Percentiles rank a stretch among this genome's conserved stretches.
Evolutionary conservation across 2,888 invertebrate species (phyloP).

Genomic region (Luperina testacea): DNA sequence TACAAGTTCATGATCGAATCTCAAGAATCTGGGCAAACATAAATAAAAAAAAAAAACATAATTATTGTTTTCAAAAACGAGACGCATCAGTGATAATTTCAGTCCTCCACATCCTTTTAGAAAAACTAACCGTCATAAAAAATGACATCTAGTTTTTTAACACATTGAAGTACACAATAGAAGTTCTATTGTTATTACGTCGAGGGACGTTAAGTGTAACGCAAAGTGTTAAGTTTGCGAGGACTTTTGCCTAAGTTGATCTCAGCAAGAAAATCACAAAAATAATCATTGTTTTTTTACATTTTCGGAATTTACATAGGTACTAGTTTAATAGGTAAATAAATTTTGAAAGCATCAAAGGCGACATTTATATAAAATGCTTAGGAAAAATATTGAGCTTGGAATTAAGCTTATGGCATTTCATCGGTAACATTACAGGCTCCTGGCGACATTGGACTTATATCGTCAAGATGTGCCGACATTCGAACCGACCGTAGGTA

Average conservation of each 20-base stretch:
- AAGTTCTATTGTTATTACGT: no score
- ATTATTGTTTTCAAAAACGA: constrained; percentile 15
- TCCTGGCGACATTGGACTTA: constrained; percentile 48
- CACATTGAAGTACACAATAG: no score
- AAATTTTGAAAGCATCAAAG: constrained; percentile 64
- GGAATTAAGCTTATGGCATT: constrained; percentile 66
- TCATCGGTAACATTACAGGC: constrained; percentile 64
- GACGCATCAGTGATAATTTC: constrained; percentile 31
- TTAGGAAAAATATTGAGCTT: constrained; percentile 63
- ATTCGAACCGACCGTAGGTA: constrained; percentile 49
- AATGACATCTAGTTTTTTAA: constrained; percentile 46
- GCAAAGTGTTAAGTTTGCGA: constrained; percentile 8
- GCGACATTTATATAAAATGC: constrained; percentile 65
- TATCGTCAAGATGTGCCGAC: constrained; percentile 52
- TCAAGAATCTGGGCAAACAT: constrained; percentile 57
- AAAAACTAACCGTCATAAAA: constrained; percentile 35
- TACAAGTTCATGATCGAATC: constrained; percentile 17
- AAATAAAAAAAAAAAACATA: constrained; percentile 5
- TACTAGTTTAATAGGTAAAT: constrained; percentile 58
- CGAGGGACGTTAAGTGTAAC: no score
- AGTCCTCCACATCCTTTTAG: constrained; percentile 32
- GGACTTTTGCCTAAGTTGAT: constrained; percentile 35
- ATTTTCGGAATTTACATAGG: constrained; percentile 44
- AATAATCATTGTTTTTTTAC: constrained; percentile 25
- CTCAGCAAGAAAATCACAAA: constrained; percentile 45